Evolutionary conservation across 1,140 invertebrate genomes (phyloP), one percentile per base, ranked within the genome.

Genomic region (Apis florea): DNA sequence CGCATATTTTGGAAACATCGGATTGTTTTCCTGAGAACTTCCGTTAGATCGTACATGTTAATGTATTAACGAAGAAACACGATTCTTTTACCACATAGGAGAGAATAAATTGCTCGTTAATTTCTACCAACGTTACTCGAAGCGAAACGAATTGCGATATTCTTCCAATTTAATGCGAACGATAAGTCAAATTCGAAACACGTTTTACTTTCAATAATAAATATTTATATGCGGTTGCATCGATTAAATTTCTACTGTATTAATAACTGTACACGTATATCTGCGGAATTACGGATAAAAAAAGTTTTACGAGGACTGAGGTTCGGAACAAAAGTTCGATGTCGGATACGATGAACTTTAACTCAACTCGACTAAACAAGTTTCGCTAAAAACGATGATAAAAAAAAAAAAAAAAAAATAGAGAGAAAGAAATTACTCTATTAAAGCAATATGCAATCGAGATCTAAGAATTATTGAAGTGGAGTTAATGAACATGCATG

Each of bases 401-500:
- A 49, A 74, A n/a, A 61, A 49, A 31, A 67, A 26, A 49, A 61
- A 13, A 24, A 47, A 31, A 51, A 17, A 0, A 24, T 8, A 8
- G 8, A 31, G 12, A 54, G 31, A 6, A 53, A 17, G 59, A 49
- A 49, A 54, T 2, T 26, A n/a, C 24, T 79, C 26, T 58, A 74
- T 83, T 74, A 80, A 80, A 54, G 54, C 26, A 24, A 26, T 58
- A 56, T 19, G 49, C 69, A 24, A 80, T 72, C 70, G 64, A 54
- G 63, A 74, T 72, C 47, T 74, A 54, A 31, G 63, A 80, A 83
- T 80, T 73, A 83, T 40, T 21, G 40, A 24, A 40, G 19, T 10
- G 17, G 15, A 40, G 47, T 83, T 83, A 80, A 83, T 56, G 82
- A 83, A 74, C 49, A 24, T 61, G 77, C 82, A 80, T 80, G 69